phyloP scores from a whole-genome alignment of 2,888 invertebrate genomes.

The Tinea pellionella region DNA sequence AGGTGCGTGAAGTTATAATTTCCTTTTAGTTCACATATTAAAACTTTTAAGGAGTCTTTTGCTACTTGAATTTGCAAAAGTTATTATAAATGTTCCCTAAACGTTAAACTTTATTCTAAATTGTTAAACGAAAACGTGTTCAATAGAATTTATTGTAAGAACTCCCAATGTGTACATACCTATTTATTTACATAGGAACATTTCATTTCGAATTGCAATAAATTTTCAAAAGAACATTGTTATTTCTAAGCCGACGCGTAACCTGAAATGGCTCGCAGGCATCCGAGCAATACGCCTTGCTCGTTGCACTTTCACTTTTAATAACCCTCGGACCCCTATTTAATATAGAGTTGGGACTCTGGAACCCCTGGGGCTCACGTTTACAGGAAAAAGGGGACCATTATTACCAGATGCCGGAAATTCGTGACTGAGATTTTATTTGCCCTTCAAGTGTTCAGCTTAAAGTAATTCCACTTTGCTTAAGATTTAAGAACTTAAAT shows the following conservation, averaged over 20 bases:
- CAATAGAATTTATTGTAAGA: constrained; percentile 21
- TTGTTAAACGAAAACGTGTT: constrained; percentile 38
- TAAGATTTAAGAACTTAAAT: constrained; percentile 10
- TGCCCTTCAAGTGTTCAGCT: constrained; percentile 12
- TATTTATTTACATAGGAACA: no score
- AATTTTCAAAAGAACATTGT: background rate
- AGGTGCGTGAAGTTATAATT: constrained; percentile 7
- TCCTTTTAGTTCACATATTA: constrained; percentile 9
- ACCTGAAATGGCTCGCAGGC: constrained; percentile 33
- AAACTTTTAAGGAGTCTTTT: background rate
- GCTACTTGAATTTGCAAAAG: background rate
- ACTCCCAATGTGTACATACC: no score
- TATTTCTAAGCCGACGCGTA: background rate
- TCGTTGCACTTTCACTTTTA: constrained; percentile 46
- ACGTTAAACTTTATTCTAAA: constrained; percentile 12
- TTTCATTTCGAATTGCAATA: background rate
- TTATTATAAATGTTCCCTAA: background rate
- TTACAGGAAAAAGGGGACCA: constrained; percentile 31
- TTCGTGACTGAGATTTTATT: constrained; percentile 44
- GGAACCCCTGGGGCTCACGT: constrained; percentile 36
- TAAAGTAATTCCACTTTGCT: constrained; percentile 3
- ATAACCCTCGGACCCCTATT: constrained; percentile 48
- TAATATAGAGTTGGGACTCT: constrained; percentile 52
- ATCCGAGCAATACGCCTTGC: constrained; percentile 34
- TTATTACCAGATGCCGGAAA: constrained; percentile 35